Base-by-base conservation (phyloP, 2,888 invertebrate genomes). In the Hoplodrina ambigua region DNA sequence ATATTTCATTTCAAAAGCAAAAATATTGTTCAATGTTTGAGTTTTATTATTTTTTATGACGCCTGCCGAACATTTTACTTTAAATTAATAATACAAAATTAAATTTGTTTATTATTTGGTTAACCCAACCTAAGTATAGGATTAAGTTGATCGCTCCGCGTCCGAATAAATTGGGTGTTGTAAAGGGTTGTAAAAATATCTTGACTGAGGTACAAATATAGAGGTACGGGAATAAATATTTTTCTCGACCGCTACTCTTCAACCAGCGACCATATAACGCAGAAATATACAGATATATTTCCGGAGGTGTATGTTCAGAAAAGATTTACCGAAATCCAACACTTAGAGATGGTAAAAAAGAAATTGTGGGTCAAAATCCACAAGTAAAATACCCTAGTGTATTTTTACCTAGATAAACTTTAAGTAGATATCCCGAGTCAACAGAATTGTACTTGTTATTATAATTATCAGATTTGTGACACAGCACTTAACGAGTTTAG, bases 291-390 rank as follows among this genome's bases (percentile, higher is more conserved):
- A 55, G 52, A 59, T 72, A 65, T 57, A 64, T 70, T 77, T 61
- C 70, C 68, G 73, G 60, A 57, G 80, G 65, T 77, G 65, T 70
- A 55, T 66, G 33, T 59, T 60, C 41, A 44, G 81, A 63, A 44
- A 60, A 70, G 83, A 83, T 81, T 80, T 81, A 70, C 73, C 33
- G 80, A 55, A 69, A 65, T 63, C 62, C 55, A 33, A 59, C 65
- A 69, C 25, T 19, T 66, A 41, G 20, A 55, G 19, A 66, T 59
- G 65, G n/a, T 52, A 56, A 59, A 74, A 78, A 68, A 82, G 30
- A 60, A 73, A 68, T 41, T 57, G 53, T 49, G 56, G 17, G 41
- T 25, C 57, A 77, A 74, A 25, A 25, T 25, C 1, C 25, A 25
- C 25, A 25, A 25, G 25, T 25, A 25, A 20, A 58, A 30, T 59